Percentiles rank a stretch among this genome's conserved stretches.
Evolutionary conservation across 2,113 vertebrate species (phyloP).

Genomic region (Cephalopholis sonnerati): DNA sequence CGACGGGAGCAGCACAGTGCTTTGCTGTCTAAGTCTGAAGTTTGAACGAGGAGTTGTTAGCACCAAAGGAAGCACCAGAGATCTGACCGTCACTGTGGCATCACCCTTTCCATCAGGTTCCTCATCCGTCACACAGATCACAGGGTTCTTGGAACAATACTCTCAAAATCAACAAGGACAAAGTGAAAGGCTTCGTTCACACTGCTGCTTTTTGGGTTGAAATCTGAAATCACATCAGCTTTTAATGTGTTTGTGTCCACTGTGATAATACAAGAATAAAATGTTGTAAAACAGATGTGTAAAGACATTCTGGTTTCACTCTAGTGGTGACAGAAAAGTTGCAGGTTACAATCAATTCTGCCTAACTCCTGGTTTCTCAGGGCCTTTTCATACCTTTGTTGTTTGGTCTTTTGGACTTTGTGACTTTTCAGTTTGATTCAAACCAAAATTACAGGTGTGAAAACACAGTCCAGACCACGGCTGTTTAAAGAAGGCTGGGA

Average conservation of each 20-base stretch:
- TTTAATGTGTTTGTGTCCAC: neutral
- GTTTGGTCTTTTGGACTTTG: no score
- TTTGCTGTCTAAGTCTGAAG: conserved; percentile 19
- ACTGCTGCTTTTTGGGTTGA: neutral
- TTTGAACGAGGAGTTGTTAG: conserved; percentile 68
- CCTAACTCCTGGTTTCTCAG: no score
- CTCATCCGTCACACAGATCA: neutral
- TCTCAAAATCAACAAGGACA: conserved; percentile 10
- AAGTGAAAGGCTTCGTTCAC: conserved; percentile 29
- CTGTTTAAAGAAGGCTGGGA: no score
- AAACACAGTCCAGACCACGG: no score
- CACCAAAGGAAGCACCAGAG: conserved; percentile 77
- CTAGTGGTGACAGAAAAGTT: neutral
- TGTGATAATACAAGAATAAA: no score
- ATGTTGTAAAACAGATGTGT: neutral
- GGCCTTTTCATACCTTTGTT: no score
- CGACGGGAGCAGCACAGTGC: neutral
- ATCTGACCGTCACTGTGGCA: conserved; percentile 31
- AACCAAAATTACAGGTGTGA: no score
- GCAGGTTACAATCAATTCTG: neutral
- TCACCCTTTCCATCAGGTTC: neutral
- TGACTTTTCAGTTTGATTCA: no score
- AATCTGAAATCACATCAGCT: no score
- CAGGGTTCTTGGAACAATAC: conserved; percentile 45
- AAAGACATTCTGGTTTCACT: no score